Evolutionary conservation across 2,797 vertebrate genomes (phyloP).

Genomic region (Fundulus diaphanus): DNA sequence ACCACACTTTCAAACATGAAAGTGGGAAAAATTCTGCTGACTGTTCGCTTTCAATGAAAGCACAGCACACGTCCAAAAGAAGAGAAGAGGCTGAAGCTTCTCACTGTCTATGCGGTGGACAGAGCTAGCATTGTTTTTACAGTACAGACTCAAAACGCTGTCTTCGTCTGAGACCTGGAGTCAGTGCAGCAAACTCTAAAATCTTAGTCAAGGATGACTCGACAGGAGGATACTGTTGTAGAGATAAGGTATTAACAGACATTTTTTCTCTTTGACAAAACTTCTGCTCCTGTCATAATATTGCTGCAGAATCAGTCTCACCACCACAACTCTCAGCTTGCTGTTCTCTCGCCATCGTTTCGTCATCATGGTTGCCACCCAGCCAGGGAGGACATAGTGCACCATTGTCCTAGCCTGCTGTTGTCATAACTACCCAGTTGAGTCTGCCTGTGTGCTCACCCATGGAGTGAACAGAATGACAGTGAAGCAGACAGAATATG

Average conservation of each 20-base stretch:
- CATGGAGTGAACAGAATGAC: conserved; percentile 51
- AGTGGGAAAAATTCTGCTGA: neutral
- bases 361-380: conserved; percentile 51
- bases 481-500: conserved; percentile 35
- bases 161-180: conserved; percentile 9
- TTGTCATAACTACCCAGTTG: conserved; percentile 63
- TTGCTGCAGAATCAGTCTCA: conserved; percentile 30
- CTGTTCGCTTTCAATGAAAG: neutral
- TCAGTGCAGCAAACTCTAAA: neutral
- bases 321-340: conserved; percentile 36
- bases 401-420: conserved; percentile 68
- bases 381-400: conserved; percentile 60
- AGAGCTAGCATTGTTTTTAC: conserved; percentile 42
- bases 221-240: neutral
- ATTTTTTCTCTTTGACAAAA: neutral
- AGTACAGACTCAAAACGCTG: conserved; percentile 25
- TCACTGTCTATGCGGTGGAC: conserved; percentile 20
- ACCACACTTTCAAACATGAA: neutral
- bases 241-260: neutral
- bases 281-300: neutral
- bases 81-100: neutral
- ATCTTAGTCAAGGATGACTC: neutral
- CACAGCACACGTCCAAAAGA: neutral
- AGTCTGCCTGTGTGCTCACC: conserved; percentile 63
- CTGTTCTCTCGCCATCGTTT: conserved; percentile 42